phyloP scores from a whole-genome alignment of 2,113 vertebrate species.

The Neotragus moschatus region DNA sequence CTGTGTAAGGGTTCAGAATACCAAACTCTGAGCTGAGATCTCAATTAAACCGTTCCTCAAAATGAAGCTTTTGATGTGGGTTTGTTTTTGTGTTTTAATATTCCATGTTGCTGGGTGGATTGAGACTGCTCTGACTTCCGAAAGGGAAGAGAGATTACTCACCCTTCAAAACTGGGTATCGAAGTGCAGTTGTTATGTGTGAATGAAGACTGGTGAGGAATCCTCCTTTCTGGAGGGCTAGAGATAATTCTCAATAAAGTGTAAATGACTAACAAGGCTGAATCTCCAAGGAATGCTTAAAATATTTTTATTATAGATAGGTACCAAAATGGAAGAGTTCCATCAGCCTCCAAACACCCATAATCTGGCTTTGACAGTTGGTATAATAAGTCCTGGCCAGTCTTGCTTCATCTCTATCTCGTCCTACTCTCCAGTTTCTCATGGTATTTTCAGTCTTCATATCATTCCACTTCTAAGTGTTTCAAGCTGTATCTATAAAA shows the following conservation, averaged over 20 bases:
- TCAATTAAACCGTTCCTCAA: background rate
- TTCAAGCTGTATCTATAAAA: background rate
- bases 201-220: background rate
- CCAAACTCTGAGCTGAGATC: background rate
- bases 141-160: background rate
- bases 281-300: background rate
- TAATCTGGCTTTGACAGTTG: background rate
- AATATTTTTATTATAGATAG: background rate
- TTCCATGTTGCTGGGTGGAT: background rate
- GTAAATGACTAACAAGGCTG: background rate
- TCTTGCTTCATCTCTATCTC: background rate
- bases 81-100: background rate
- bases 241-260: background rate
- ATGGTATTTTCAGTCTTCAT: background rate
- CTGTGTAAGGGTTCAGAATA: background rate
- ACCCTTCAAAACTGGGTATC: background rate
- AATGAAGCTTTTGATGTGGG: background rate
- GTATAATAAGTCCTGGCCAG: background rate
- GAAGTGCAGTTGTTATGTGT: accelerated
- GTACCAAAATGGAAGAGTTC: background rate
- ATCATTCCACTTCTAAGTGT: background rate
- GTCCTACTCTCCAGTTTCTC: background rate
- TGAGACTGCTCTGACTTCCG: background rate
- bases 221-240: background rate
- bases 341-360: background rate